Evolutionary conservation across 2,797 vertebrate genomes (phyloP), one percentile per base, ranked within the genome.

Genomic region (Premnoplex brunnescens): DNA sequence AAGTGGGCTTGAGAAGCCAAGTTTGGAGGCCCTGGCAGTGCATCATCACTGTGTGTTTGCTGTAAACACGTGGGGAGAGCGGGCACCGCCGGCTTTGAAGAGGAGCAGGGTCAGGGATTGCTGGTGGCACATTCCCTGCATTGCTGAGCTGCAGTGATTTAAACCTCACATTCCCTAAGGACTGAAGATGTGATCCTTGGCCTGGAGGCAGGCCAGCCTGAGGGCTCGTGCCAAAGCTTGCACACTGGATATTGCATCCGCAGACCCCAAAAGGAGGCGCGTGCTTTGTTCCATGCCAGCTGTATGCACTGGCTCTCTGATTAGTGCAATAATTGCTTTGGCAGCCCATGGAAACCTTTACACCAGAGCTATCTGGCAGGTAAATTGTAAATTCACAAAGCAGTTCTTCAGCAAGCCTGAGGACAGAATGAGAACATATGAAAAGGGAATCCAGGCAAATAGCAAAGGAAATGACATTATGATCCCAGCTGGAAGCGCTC

Each of bases 381-480:
- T 51, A 82, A 79, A 67, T 3, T 36, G 46, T 10, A 37, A 41
- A 54, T 56, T 69, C 85, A 79, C 54, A 56, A 49, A 73, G 80
- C 36, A 24, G 8, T 13, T 87, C 75, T 88, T 43, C 52, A 43
- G 73, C 37, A 36, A 60, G 62, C 32, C 66, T 37, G 64, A 86
- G 59, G 75, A 79, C 14, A 58, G 63, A 78, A 69, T 27, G 71
- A 84, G 81, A 95, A 89, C 75, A 36, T 37, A n/a, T 7, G 58
- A 77, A 67, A 94, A 76, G 89, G 75, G 85, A 96, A 93, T 85
- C 68, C 21, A 20, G 75, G 85, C 68, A 73, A 91, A 93, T 23
- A 95, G 80, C 92, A 94, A 84, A 91, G 88, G 94, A 97, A 96
- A 93, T 96, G 93, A 94, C 80, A 88, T 86, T 78, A 73, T 69